Conservation (phyloP, 2,113 vertebrate genomes). For the human region GRCh38 chr6:100879501-100880000, state of each 20-base stretch:
- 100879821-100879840: not conserved
- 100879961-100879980: not conserved
- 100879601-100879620: not conserved
- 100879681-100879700: not conserved
- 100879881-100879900: not conserved
- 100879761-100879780: not conserved
- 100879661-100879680: no score
- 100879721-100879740: not conserved
- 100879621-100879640: not conserved
- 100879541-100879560: not conserved
- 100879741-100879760: not conserved
- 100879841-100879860: not conserved
- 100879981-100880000: not conserved
- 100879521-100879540: not conserved
- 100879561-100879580: not conserved
- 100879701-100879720: constrained; percentile 5
- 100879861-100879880: not conserved
- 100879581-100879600: not conserved
- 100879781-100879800: constrained; percentile 28
- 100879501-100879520: not conserved
- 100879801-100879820: not conserved
- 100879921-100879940: not conserved
- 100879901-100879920: not conserved
- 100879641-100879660: no score
- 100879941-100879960: not conserved